Conservation (phyloP, 23 tunicate genomes). For the Oikopleura albicans region DNA sequence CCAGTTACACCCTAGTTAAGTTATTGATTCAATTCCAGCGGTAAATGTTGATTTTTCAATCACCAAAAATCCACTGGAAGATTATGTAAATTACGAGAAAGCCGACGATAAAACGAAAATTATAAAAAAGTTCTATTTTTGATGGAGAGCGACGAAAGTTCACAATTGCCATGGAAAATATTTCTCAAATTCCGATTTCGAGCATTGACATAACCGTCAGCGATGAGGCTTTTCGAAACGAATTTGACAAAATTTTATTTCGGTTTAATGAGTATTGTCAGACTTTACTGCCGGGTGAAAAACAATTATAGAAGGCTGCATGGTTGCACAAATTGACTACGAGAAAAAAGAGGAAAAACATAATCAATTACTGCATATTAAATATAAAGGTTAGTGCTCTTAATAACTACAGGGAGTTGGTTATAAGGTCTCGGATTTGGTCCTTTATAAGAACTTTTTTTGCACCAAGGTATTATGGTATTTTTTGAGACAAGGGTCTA, state of each 20-base stretch:
- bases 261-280: neutral
- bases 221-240: neutral
- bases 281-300: neutral
- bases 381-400: neutral
- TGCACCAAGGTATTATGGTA: no score
- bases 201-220: neutral
- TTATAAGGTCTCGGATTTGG: no score
- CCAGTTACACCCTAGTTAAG: no score
- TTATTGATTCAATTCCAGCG: neutral
- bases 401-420: no score
- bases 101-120: neutral
- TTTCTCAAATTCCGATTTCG: neutral
- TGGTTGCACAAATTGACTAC: neutral
- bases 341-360: neutral
- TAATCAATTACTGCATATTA: neutral
- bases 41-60: neutral
- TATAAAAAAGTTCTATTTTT: neutral
- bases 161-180: neutral
- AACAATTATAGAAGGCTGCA: neutral
- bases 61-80: neutral
- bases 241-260: neutral
- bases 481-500: no score
- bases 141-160: neutral
- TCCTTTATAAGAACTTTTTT: no score
- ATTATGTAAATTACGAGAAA: neutral